Conservation (phyloP, 2,113 vertebrate genomes). For the Nycticryphes semicollaris region DNA sequence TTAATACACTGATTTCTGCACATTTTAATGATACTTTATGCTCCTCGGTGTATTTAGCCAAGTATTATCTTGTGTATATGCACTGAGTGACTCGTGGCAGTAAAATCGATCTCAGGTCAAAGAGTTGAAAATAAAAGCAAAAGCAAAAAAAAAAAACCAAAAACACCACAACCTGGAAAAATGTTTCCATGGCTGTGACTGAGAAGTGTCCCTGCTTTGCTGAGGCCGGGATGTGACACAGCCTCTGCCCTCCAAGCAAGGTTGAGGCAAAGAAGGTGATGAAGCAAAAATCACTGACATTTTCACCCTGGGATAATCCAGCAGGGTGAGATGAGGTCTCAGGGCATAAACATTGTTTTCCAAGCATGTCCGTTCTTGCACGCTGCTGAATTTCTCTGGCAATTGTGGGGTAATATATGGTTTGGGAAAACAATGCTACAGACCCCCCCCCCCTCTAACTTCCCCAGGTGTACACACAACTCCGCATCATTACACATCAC, state of each 20-base stretch:
- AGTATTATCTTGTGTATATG: neutral
- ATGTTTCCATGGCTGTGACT: neutral
- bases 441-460: neutral
- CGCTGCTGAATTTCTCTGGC: neutral
- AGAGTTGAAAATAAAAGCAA: neutral
- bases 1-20: neutral
- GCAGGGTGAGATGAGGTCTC: neutral
- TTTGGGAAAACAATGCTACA: neutral
- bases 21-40: neutral
- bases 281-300: conserved; percentile 17
- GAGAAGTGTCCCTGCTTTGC: neutral
- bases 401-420: neutral
- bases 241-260: neutral
- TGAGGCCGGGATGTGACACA: neutral
- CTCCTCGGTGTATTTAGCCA: neutral
- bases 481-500: neutral
- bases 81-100: neutral
- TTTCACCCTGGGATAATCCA: neutral
- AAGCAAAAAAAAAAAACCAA: neutral
- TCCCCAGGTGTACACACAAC: neutral
- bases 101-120: neutral
- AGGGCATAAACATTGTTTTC: neutral
- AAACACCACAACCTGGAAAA: neutral
- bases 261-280: neutral
- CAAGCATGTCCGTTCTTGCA: neutral